A percentile compares a stretch with the other conserved stretches of the same genome.
These are phyloP conservation scores for Polydrusus pterygomalis DNA, from an alignment of 2,888 invertebrate species.

Conservation along the genomic window DNA sequence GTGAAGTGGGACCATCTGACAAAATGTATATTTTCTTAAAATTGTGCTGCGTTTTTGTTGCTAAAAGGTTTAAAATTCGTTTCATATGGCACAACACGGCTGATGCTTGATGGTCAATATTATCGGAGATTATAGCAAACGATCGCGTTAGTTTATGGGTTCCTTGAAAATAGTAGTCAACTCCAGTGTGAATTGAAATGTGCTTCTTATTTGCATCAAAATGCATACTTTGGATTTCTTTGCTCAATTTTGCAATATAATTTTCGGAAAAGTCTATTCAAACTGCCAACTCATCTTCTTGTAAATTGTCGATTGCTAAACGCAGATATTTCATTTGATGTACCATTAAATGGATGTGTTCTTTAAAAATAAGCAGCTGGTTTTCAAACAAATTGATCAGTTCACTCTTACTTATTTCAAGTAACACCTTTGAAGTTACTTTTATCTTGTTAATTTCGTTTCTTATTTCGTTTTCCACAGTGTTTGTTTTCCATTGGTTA, in stretches of 20 bases:
- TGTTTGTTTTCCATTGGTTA: constrained; percentile 7
- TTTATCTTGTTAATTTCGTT: neutral
- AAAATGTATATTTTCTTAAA: constrained; percentile 33
- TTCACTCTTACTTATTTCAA: neutral
- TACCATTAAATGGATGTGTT: neutral
- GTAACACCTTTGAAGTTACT: neutral
- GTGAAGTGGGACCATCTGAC: constrained; percentile 28
- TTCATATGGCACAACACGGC: constrained; percentile 42
- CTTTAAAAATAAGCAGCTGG: neutral
- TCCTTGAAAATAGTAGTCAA: constrained; percentile 26
- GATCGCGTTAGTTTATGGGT: constrained; percentile 7
- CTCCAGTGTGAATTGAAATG: constrained; percentile 46
- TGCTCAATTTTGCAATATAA: constrained; percentile 34
- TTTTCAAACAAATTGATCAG: neutral
- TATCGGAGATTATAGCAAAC: constrained; percentile 44
- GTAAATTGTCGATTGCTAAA: neutral
- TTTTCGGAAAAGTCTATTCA: constrained; percentile 49
- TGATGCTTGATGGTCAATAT: constrained; percentile 44
- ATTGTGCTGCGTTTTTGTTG: neutral
- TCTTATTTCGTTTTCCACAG: neutral
- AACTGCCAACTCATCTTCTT: constrained; percentile 35
- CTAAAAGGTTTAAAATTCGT: constrained; percentile 9
- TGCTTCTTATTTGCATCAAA: constrained; percentile 50
- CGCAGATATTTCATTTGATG: constrained; percentile 1
- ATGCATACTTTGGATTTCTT: constrained; percentile 46